Base-by-base conservation (phyloP, 2,797 vertebrate genomes). In the Semotilus atromaculatus region DNA sequence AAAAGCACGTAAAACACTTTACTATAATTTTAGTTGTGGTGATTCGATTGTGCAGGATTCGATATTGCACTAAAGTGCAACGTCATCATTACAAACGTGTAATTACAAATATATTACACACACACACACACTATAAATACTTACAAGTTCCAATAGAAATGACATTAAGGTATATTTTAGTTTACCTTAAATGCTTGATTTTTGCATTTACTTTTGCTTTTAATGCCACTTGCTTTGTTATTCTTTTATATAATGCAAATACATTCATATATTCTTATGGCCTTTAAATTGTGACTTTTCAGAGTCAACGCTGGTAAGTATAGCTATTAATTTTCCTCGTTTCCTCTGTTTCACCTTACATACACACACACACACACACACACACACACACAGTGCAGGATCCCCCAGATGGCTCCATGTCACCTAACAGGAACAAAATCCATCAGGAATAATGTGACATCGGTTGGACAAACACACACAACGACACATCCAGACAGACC, bases 371-470 rank as follows among this genome's bases (percentile, higher is more conserved):
- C 75, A 62, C 82, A 70, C 29, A 36, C 75, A 51, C 60, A 43
- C 31, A 62, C 11, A 51, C 29, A 53, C 82, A 70, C 29, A 36
- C 75, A 62, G 10, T 71, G 21, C 72, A 84, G 73, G 66, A 84
- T 73, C 70, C n/a, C 85, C 80, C 88, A 89, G 87, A 89, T 89
- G 88, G 88, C 88, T 86, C 66, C 77, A 76, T 87, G 87, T 89
- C 87, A 85, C 81, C 88, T 86, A 66, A 88, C 81, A 87, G 80
- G 83, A 88, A 85, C 85, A 83, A 86, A 89, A 88, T 88, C 87
- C 86, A 85, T 89, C 88, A 89, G 85, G 83, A 87, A 84, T 87
- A 89, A 89, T 85, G 88, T 87, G 85, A 87, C 87, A 88, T 89
- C 64, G 73, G 51, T 87, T 84, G 83, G 75, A 71, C 75, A 84